Percentiles rank a stretch among this genome's conserved stretches.
These are phyloP conservation scores for Lipotes vexillifer DNA, from an alignment of 2,113 vertebrate species.

Conservation along the genomic window DNA sequence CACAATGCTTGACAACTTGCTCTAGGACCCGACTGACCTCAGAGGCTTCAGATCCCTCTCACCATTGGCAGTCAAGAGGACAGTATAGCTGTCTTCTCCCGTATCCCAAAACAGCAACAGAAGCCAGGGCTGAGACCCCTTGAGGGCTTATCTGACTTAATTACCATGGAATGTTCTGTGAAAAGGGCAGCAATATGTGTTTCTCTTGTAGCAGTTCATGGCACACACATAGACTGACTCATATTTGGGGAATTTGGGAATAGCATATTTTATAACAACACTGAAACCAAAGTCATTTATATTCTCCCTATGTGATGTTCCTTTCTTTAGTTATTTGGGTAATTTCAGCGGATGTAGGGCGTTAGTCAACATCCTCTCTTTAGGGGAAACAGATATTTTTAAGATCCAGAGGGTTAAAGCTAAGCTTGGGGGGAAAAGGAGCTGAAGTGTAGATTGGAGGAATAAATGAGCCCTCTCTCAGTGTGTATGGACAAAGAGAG, in stretches of 20 bases:
- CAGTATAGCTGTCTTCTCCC: background rate
- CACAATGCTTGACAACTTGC: rapidly evolving
- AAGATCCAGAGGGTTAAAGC: background rate
- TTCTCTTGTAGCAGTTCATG: background rate
- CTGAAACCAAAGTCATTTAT: background rate
- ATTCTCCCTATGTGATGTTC: too few relatives aligned
- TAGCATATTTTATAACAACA: background rate
- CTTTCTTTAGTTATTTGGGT: background rate
- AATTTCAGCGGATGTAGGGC: background rate
- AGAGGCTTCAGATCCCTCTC: background rate
- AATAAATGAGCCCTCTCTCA: background rate
- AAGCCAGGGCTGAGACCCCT: background rate
- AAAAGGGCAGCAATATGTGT: background rate
- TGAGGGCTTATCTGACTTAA: background rate
- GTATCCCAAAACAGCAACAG: background rate
- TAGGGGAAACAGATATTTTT: background rate
- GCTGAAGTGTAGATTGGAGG: background rate
- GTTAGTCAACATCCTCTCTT: background rate
- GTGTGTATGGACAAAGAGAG: background rate
- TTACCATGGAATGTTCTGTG: background rate
- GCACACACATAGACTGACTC: background rate
- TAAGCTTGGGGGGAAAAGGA: too few relatives aligned
- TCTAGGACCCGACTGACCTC: background rate
- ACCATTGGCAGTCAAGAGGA: rapidly evolving
- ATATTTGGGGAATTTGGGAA: background rate